A percentile compares a stretch with the other conserved stretches of the same genome.
Conservation (phyloP, 2,113 vertebrate species). For the Gymnobelideus leadbeateri region DNA sequence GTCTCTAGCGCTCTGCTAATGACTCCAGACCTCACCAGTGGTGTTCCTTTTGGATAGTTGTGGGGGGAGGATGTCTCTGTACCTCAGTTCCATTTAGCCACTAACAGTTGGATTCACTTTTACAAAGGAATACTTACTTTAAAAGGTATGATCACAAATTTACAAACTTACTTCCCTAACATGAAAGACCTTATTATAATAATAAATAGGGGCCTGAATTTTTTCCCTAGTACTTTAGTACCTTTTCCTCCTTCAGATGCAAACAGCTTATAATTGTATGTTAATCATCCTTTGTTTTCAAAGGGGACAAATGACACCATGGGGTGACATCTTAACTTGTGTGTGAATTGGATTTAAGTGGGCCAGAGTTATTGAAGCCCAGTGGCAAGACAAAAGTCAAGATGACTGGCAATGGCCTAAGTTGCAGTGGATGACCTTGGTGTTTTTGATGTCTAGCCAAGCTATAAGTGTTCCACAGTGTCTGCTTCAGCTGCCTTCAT, state of each 20-base stretch:
- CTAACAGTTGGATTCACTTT: not conserved
- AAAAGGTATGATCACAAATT: not conserved
- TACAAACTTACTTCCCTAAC: not conserved
- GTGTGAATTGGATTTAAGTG: not conserved
- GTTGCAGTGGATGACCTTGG: not conserved
- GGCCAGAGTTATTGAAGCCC: not conserved
- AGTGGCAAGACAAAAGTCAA: not conserved
- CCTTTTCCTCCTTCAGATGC: not conserved
- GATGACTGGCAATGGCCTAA: not conserved
- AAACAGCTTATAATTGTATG: not conserved
- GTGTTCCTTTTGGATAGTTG: not conserved
- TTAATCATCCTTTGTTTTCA: too few relatives aligned
- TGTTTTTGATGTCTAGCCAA: not conserved
- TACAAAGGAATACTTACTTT: not conserved
- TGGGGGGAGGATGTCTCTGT: not conserved
- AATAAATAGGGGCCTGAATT: not conserved
- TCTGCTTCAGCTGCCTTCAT: not conserved
- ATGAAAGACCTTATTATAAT: not conserved
- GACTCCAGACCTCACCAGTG: not conserved
- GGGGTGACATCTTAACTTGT: not conserved
- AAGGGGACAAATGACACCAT: not conserved
- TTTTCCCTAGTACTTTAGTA: not conserved
- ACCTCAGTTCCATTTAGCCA: too few relatives aligned
- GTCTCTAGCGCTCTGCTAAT: too few relatives aligned
- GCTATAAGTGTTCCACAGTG: not conserved